Conservation (phyloP, 2,888 invertebrate genomes). For the Prionchulus punctatus region DNA sequence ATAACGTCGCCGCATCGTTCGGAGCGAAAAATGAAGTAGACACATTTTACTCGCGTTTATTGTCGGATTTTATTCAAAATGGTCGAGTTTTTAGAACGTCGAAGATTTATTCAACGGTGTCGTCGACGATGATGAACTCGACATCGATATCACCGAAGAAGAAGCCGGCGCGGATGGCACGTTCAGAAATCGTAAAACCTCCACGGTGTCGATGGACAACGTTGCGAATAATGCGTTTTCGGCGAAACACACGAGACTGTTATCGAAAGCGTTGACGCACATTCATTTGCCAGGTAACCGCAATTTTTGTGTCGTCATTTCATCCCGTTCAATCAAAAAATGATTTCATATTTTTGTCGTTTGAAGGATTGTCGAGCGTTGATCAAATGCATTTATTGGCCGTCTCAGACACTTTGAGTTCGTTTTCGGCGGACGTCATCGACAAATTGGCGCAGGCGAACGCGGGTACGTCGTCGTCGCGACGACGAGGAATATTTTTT, state of each 20-base stretch:
- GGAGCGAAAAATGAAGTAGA: neutral
- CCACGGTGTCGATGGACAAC: neutral
- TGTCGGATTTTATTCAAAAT: neutral
- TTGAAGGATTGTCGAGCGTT: slow-evolving; percentile 80
- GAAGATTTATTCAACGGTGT: slow-evolving; percentile 63
- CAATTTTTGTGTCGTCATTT: neutral
- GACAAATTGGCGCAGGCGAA: slow-evolving; percentile 35
- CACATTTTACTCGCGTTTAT: neutral
- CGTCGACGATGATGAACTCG: slow-evolving; percentile 37
- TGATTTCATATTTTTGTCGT: slow-evolving; percentile 38
- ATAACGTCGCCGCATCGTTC: slow-evolving; percentile 28
- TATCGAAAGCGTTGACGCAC: slow-evolving; percentile 79
- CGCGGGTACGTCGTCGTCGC: slow-evolving; percentile 58
- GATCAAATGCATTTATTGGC: slow-evolving; percentile 99
- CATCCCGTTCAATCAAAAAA: neutral
- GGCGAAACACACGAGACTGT: slow-evolving; percentile 45
- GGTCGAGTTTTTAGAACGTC: slow-evolving; percentile 32
- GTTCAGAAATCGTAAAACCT: slow-evolving; percentile 24
- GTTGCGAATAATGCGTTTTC: slow-evolving; percentile 7
- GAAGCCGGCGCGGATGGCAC: slow-evolving; percentile 47
- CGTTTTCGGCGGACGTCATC: slow-evolving; percentile 34
- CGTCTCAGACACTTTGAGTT: slow-evolving; percentile 74
- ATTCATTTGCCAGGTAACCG: slow-evolving; percentile 33
- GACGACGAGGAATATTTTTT: too few species aligned
- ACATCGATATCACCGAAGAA: slow-evolving; percentile 44